Base-by-base conservation (phyloP, 2,113 vertebrate species). In the Mystacornis crossleyi region DNA sequence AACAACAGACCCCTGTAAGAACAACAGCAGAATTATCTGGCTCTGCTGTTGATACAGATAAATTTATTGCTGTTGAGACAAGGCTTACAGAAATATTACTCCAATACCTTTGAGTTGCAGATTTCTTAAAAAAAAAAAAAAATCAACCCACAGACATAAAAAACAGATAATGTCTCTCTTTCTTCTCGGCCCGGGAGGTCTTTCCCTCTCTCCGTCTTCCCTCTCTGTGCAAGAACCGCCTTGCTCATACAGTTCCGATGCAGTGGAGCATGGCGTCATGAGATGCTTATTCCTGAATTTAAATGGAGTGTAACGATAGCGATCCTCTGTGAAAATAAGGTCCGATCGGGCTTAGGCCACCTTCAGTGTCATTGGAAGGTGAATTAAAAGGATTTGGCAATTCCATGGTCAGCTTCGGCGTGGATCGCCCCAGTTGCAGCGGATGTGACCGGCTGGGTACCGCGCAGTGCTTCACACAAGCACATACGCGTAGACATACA, bases 181-280 rank as follows among this genome's bases (percentile, higher is more conserved):
- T 95, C 94, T 96, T 95, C 92, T 84, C 82, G 80, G 83, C 23
- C 66, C 79, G 82, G 78, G 40, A 94, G 95, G 67, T 61, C 25
- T 94, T 40, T 93, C 84, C 31, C 73, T 92, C 65, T 78, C 34
- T 93, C 70, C 50, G 70, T 87, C 57, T 96, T 93, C 85, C 12
- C 61, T 93, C 40, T 90, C 75, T 90, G 90, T 77, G 79, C 89
- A 90, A 97, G 94, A 95, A 96, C 61, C 3, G 70, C 91, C 83
- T 92, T 89, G 61, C 81, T 81, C 73, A 57, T 96, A 93, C 95
- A 97, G 91, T 95, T 93, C 97, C 81, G 96, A 96, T 96, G 96
- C 97, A 96, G 95, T 64, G 85, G 94, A 95, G 95, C 95, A 97
- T 93, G 97, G 97, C 54, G 29, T 96, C 95, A 93, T 93, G 95